Evolutionary conservation across 2,113 vertebrate species (phyloP).

Genomic region (Alosa alosa): DNA sequence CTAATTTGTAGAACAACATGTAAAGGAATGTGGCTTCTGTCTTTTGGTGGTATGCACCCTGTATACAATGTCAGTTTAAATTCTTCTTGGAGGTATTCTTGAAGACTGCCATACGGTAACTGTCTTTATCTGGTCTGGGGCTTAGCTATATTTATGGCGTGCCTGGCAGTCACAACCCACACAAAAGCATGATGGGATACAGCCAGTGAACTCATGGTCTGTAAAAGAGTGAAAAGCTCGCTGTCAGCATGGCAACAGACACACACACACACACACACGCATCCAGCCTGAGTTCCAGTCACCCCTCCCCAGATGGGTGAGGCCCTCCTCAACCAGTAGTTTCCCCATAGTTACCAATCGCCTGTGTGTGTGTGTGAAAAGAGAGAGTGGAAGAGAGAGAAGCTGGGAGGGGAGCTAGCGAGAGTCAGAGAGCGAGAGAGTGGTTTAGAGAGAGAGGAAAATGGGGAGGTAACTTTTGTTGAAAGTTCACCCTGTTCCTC

Average conservation of each 20-base stretch:
- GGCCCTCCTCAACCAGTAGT: slow-evolving; percentile 4
- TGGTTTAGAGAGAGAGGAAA: neutral
- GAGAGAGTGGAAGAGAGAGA: neutral
- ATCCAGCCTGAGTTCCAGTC: neutral
- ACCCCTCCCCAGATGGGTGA: neutral
- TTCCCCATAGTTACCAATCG: neutral
- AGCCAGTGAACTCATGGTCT: neutral
- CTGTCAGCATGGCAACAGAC: neutral
- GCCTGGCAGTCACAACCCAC: neutral
- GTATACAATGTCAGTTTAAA: neutral
- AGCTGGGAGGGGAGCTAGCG: neutral
- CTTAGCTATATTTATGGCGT: neutral
- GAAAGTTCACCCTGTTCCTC: neutral
- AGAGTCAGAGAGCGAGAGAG: neutral
- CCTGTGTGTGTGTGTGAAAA: neutral
- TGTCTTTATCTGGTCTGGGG: neutral
- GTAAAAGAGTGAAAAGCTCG: neutral
- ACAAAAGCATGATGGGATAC: neutral
- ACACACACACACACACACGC: neutral
- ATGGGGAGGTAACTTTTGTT: slow-evolving; percentile 8
- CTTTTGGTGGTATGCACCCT: neutral
- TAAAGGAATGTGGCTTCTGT: neutral
- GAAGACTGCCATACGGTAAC: neutral
- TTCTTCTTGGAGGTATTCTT: neutral
- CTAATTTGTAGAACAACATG: neutral